Evolutionary conservation across 2,797 vertebrate species (phyloP).

Genomic region (Pangasius djambal): DNA sequence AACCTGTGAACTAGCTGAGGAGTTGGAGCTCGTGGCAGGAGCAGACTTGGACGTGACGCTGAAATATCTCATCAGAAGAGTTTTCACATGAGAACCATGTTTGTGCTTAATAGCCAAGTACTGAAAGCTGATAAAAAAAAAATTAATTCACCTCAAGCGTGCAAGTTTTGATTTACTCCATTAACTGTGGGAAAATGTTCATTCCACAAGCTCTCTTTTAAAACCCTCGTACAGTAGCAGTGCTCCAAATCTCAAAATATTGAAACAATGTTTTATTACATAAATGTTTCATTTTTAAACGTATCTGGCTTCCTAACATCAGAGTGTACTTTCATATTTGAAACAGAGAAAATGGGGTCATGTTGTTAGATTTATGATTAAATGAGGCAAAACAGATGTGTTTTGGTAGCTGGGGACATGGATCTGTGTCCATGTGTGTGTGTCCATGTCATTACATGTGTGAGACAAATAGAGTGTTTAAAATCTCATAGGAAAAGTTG

Average conservation of each 20-base stretch:
- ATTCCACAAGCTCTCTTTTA: neutral
- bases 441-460: slow-evolving; percentile 10
- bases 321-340: neutral
- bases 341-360: slow-evolving; percentile 4
- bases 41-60: neutral
- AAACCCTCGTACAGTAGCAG: neutral
- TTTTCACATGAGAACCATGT: neutral
- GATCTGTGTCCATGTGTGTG: neutral
- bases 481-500: slow-evolving; percentile 8
- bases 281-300: slow-evolving; percentile 5
- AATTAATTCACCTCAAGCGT: neutral
- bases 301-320: neutral
- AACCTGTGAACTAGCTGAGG: neutral
- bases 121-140: neutral
- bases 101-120: neutral
- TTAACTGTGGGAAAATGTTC: neutral
- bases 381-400: slow-evolving; percentile 35
- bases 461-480: slow-evolving; percentile 21
- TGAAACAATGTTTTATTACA: neutral
- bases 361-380: slow-evolving; percentile 33
- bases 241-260: neutral
- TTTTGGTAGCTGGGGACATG: neutral
- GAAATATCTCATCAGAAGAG: neutral
- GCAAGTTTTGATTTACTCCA: neutral
- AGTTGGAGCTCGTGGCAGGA: neutral